Evolutionary conservation across 2,797 vertebrate species (phyloP), one percentile per base, ranked within the genome.

Genomic region (Acipenser transmontanus): DNA sequence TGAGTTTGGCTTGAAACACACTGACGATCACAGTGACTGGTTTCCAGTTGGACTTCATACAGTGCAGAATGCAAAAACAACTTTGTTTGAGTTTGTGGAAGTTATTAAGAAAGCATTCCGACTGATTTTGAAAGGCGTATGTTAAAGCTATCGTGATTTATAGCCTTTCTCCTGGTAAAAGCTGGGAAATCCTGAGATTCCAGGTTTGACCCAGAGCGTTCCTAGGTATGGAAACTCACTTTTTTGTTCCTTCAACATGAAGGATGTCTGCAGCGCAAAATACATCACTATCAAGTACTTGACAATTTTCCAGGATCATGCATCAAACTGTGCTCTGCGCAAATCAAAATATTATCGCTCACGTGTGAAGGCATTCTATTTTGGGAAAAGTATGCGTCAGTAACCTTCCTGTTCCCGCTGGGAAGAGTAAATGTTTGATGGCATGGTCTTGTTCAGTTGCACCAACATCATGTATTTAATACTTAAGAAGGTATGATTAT

Each of bases 81-180:
- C 76, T 83, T 86, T 74, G 80, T 82, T 75, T 80, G 80, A 52
- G 57, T 68, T 73, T 76, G 85, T 86, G 82, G 79, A 84, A 82
- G 81, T 79, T 84, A 85, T 87, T 87, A 87, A 82, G 85, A 82
- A 75, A 72, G 77, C 78, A 83, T 84, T 85, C 79, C 76, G 70
- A 74, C 73, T 72, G 79, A 34, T 34, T 34, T 34, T 34, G 34
- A 34, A 81, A 78, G 75, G 72, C 70, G 77, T 78, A 78, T 87
- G 85, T 87, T 86, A 88, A 88, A 84, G 76, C 77, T 74, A 59
- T 59, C 47, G 79, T 85, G 82, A 91, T 89, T 86, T 87, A 89
- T 86, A 77, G 70, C 78, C 69, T 70, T 64, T 60, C 66, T 68
- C 70, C 64, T 68, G 70, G 70, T 74, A 78, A 76, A 72, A 67